Evolutionary conservation across 2,797 vertebrate genomes (phyloP), one percentile per base, ranked within the genome.

Genomic region (Capromys pilorides): DNA sequence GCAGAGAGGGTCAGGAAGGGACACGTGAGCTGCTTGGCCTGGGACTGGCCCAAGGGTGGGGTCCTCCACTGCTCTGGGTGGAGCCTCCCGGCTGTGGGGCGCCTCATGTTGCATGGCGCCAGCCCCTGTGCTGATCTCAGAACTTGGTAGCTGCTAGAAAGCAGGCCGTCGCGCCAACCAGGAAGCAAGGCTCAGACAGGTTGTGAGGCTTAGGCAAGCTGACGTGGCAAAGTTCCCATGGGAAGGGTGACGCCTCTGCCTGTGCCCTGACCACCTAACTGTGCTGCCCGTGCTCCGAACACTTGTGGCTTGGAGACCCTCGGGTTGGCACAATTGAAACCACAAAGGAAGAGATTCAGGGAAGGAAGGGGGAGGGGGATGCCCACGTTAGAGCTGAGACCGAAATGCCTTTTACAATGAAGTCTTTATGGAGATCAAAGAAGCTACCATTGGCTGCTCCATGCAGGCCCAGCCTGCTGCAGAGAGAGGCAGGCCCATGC

Each of bases 361-460:
- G 66, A 90, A 90, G n/a, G 8, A 61, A 95, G 91, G 90, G 59
- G 1, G 24, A 66, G 79, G 77, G 19, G 67, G 77, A 33, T 28
- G 69, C 88, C 95, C 95, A 69, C 95, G 97, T 96, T 97, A 97
- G 96, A 51, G 97, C 97, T 94, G 97, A 92, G 96, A 97, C 94
- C 84, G 41, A 90, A 92, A 92, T 39, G 33, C 62, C 45, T 39
- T 77, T 57, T 14, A 96, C 94, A 95, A 94, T 90, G 82, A 86
- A 57, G 77, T 64, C 90, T 96, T 94, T 69, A 22, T 5, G 12
- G 13, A 28, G 28, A 19, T 57, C 83, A 49, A 71, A 86, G 41
- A 66, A 64, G 21, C 61, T 33, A 45, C 73, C 39, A 73, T 62
- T 79, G 41, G 75, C 62, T 0, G 19, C 82, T 73, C 10, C 33